Evolutionary conservation across 2,113 vertebrate species (phyloP), one percentile per base, ranked within the genome.

Genomic region (Salvator merianae): DNA sequence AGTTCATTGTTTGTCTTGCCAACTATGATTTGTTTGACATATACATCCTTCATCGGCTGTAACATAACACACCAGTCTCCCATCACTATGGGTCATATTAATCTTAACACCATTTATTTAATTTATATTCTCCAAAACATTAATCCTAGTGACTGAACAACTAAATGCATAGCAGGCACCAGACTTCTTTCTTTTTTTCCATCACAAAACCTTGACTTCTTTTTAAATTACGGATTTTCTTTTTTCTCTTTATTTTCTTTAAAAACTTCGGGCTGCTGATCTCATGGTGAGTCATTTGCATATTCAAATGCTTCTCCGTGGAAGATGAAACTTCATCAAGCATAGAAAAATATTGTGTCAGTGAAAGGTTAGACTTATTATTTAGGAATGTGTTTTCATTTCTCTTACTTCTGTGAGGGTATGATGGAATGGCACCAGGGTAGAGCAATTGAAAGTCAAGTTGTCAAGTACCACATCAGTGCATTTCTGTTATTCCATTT

Each of bases 1-100:
- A 88, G 79, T 87, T 68, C n/a, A 88, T 84, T 90, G 69, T 63
- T 85, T 85, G 75, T 38, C n/a, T 93, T 92, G 92, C 88, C 92
- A 92, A 65, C 87, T 76, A 59, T 72, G 66, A 87, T 88, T 24
- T 86, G 20, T 92, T 89, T 90, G 71, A 94, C 91, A n/a, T 85
- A 66, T 83, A 89, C 79, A 86, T 82, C 66, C 68, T 88, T 88
- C 92, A 91, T 88, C 77, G 85, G 80, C 81, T 91, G 75, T 91
- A 81, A 72, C 82, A 82, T 6, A 32, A 2, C 87, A 40, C 85
- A 88, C 79, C 38, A 77, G 30, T 88, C 70, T 79, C 70, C 82
- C 88, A 89, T 87, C 85, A 90, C 65, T 47, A 87, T 36, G 78
- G 55, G 71, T 55, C 47, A 13, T 88, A 89, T 92, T 94, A 90